A percentile compares a stretch with the other conserved stretches of the same genome.
These are phyloP conservation scores for Torymus tubicola DNA, from an alignment of 2,888 invertebrate genomes.

Conservation along the genomic window DNA sequence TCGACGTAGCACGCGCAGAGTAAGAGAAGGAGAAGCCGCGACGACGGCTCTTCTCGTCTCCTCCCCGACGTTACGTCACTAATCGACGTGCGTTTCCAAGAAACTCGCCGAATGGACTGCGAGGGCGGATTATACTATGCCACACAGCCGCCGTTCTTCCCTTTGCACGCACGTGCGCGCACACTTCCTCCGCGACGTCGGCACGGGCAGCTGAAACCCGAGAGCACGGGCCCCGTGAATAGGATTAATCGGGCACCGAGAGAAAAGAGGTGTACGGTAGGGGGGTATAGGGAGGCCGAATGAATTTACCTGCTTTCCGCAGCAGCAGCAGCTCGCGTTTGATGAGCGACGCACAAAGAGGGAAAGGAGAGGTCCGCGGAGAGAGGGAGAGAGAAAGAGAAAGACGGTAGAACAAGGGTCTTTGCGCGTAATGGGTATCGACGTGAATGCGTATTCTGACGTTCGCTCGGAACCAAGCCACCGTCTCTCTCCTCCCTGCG, in stretches of 20 bases:
- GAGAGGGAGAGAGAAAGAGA: not conserved
- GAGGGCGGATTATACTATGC: constrained; percentile 46
- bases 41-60: not conserved
- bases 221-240: constrained; percentile 54
- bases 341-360: constrained; percentile 3
- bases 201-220: constrained; percentile 64
- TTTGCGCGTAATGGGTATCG: constrained; percentile 42
- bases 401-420: constrained; percentile 13
- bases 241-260: constrained; percentile 57
- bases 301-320: constrained; percentile 26
- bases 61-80: constrained; percentile 48
- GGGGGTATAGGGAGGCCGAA: constrained; percentile 9
- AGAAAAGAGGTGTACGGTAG: constrained; percentile 54
- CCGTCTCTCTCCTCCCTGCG: no score
- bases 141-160: constrained; percentile 54
- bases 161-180: constrained; percentile 66
- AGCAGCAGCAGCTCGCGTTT: not conserved
- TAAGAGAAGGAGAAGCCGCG: constrained; percentile 16
- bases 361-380: constrained; percentile 7
- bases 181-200: constrained; percentile 71
- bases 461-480: no score
- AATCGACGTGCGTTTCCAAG: constrained; percentile 55
- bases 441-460: constrained; percentile 36
- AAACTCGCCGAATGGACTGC: constrained; percentile 45
- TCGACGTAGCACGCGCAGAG: constrained; percentile 24